Evolutionary conservation across 2,888 invertebrate genomes (phyloP).

Genomic region (Kuschelorhynchus macadamiae): DNA sequence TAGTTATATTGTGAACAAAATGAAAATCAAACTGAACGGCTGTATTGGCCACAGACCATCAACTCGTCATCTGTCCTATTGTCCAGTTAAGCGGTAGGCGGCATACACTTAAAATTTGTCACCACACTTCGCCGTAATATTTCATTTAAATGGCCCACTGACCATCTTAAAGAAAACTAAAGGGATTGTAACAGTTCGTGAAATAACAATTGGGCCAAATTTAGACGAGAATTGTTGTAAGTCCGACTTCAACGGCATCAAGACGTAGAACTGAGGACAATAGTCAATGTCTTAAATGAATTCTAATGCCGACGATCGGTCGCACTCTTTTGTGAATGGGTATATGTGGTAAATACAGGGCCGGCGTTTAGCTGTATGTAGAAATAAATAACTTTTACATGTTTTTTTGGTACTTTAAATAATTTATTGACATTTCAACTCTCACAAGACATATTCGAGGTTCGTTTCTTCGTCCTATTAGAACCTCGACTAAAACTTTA

Average conservation of each 20-base stretch:
- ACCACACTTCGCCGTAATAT: slow-evolving; percentile 57
- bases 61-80: slow-evolving; percentile 41
- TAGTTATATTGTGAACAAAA: no score
- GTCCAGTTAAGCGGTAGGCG: slow-evolving; percentile 44
- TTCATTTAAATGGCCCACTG: slow-evolving; percentile 59
- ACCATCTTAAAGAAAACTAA: slow-evolving; percentile 55
- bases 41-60: slow-evolving; percentile 9
- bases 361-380: no score
- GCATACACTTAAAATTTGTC: slow-evolving; percentile 57
- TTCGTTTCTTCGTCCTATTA: no score
- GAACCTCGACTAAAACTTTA: no score
- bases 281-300: slow-evolving; percentile 35
- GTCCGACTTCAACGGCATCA: slow-evolving; percentile 21
- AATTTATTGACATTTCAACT: no score
- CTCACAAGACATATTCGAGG: no score
- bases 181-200: slow-evolving; percentile 59
- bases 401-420: no score
- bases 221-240: slow-evolving; percentile 26
- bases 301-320: slow-evolving; percentile 35
- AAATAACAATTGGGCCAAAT: slow-evolving; percentile 59
- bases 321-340: slow-evolving; percentile 16
- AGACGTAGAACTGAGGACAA: slow-evolving; percentile 34
- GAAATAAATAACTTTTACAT: no score
- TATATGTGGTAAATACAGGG: slow-evolving; percentile 7
- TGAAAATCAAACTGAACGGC: not conserved